A percentile compares a stretch with the other conserved stretches of the same genome.
Evolutionary conservation across 2,113 vertebrate species (phyloP).

Genomic region (Lipophrys pholis): DNA sequence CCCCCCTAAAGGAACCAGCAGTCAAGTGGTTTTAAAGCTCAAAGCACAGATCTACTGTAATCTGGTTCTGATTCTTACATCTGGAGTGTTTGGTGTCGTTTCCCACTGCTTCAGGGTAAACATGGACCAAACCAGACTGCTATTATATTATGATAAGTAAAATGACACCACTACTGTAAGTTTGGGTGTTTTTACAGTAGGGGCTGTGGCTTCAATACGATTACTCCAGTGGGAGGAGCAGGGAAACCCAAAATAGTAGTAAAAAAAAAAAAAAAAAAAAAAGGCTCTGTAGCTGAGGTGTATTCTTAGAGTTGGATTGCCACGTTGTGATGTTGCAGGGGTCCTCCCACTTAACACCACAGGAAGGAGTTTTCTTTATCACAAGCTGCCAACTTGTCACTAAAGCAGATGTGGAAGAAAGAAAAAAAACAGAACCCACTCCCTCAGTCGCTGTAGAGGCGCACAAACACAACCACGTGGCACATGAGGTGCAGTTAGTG

Average conservation of each 20-base stretch:
- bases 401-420: neutral
- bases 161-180: neutral
- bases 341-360: slow-evolving; percentile 72
- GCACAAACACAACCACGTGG: slow-evolving; percentile 21
- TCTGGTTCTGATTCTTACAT: too few relatives aligned
- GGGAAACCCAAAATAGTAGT: slow-evolving; percentile 15
- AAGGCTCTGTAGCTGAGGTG: slow-evolving; percentile 28
- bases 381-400: slow-evolving; percentile 61
- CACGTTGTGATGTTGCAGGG: slow-evolving; percentile 82
- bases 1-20: too few relatives aligned
- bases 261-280: slow-evolving; percentile 11
- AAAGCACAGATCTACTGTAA: too few relatives aligned
- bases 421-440: neutral
- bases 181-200: neutral
- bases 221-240: slow-evolving; percentile 31
- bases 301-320: slow-evolving; percentile 76
- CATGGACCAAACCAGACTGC: too few relatives aligned
- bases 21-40: too few relatives aligned
- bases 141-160: too few relatives aligned
- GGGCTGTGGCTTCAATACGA: slow-evolving; percentile 8
- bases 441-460: neutral
- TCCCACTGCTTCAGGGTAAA: too few relatives aligned
- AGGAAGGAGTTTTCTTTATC: slow-evolving; percentile 43
- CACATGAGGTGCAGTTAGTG: neutral
- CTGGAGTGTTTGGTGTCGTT: too few relatives aligned